Percentiles rank a stretch among this genome's conserved stretches.
These are phyloP conservation scores for Silurus aristotelis DNA, from an alignment of 2,797 vertebrate species.

Conservation along the genomic window DNA sequence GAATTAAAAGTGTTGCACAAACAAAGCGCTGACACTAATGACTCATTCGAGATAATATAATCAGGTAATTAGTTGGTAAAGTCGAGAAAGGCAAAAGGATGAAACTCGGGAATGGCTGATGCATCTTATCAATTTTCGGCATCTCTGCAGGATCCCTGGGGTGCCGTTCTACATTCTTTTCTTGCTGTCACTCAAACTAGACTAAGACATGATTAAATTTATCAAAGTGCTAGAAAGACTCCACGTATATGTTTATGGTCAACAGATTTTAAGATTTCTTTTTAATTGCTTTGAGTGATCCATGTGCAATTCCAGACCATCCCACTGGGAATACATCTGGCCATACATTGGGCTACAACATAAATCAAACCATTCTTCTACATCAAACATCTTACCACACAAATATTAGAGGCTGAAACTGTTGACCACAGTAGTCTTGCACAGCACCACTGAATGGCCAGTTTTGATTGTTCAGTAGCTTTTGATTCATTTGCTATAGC, in stretches of 20 bases:
- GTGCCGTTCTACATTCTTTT: constrained; percentile 65
- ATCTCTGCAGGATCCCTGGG: constrained; percentile 69
- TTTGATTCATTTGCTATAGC: neutral
- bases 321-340: neutral
- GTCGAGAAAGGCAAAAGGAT: constrained; percentile 76
- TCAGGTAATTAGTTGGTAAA: constrained; percentile 81
- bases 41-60: constrained; percentile 79
- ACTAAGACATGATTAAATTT: neutral
- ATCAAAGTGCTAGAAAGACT: neutral
- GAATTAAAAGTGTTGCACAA: constrained; percentile 22
- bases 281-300: neutral
- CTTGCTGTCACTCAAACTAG: neutral
- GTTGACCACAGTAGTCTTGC: neutral
- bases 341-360: neutral
- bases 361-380: neutral
- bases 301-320: neutral
- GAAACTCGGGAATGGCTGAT: constrained; percentile 73
- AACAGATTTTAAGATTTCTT: neutral
- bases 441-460: neutral
- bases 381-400: neutral
- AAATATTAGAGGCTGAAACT: neutral
- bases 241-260: neutral
- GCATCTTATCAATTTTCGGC: constrained; percentile 79
- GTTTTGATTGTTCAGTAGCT: neutral
- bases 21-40: constrained; percentile 66